Base-by-base conservation (phyloP, 2,888 invertebrate species). In the Epirrhoe alternata region DNA sequence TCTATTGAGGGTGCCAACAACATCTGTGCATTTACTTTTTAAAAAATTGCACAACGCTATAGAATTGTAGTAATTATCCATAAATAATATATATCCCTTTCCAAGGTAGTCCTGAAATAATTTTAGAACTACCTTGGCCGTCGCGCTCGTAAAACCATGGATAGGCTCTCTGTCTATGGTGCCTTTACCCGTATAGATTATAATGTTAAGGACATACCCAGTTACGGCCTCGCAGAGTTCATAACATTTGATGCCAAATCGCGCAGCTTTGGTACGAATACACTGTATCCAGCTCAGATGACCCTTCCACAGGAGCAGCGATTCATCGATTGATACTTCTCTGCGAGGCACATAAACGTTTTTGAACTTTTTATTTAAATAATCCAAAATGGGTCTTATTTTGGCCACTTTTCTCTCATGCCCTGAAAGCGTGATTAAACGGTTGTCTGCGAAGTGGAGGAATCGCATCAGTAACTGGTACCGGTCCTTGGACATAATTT, bases 161-260 rank as follows among this genome's bases (percentile, higher is more conserved):
- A 42, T n/a, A 10, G 42, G 42, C 10, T 10, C 8, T n/a, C 4
- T 10, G 12, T 10, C 10, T 7, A 10, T 42, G 42, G 42, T 42
- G 10, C n/a, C 42, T 42, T 42, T 42, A 10, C 8, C 42, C 42
- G 42, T 42, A 42, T 42, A 42, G 6, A 42, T 42, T 42, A n/a
- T 12, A 0, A 62, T 14, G 14, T 61, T 61, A 0, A 72, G 42
- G 42, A 10, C 3, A 45, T 74, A 75, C 0, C 74, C 74, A 5
- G 64, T 69, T 6, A 8, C 45, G 12, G 76, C 73, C 62, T 80
- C 77, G 65, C 78, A 79, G 6, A 81, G 59, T 58, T 79, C 79
- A 55, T 74, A 79, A 5, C 61, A 49, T 68, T 80, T 80, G 6
- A 80, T 74, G 0, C 75, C 78, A 56, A 78, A 70, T 35, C 76